Percentiles rank a stretch among this genome's conserved stretches.
These are phyloP conservation scores for Drosophila cardini DNA, from an alignment of 1,140 invertebrate genomes.

Conservation along the genomic window DNA sequence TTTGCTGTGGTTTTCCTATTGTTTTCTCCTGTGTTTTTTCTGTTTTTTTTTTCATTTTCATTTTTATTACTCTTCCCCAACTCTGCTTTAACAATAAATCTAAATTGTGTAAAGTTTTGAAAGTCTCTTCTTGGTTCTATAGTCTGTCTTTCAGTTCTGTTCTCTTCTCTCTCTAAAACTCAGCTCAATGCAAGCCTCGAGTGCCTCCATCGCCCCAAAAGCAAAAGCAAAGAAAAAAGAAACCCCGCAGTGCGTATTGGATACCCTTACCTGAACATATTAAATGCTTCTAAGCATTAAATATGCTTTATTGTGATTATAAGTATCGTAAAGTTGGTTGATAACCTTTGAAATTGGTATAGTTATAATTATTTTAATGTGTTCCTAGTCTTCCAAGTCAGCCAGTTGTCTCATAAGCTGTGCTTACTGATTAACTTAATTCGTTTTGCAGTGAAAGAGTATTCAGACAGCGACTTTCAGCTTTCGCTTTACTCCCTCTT, in stretches of 20 bases:
- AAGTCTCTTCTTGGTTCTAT: conserved; percentile 30
- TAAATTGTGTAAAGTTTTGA: conserved; percentile 68
- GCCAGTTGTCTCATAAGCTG: no score
- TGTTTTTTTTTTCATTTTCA: neutral
- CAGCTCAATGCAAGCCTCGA: conserved; percentile 21
- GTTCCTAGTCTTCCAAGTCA: no score
- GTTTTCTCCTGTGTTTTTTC: neutral
- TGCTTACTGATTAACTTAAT: no score
- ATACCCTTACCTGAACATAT: conserved; percentile 4
- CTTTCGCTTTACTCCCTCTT: conserved; percentile 40
- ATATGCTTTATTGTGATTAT: neutral
- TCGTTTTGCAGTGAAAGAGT: conserved; percentile 1
- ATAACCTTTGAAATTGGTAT: neutral
- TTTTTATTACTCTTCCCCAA: conserved; percentile 7
- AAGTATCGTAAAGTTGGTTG: neutral
- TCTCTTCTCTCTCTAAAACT: conserved; percentile 8
- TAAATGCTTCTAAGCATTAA: neutral
- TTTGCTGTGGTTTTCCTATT: conserved; percentile 35
- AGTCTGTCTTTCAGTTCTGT: conserved; percentile 7
- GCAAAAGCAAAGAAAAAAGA: neutral
- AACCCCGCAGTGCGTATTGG: conserved; percentile 7
- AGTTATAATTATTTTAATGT: neutral
- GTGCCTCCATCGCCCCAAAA: conserved; percentile 8
- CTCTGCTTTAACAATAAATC: conserved; percentile 74
- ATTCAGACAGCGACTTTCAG: neutral